Percentiles rank a stretch among this genome's conserved stretches.
These are phyloP conservation scores for Mycteria americana DNA, from an alignment of 2,797 vertebrate species.

Conservation along the genomic window DNA sequence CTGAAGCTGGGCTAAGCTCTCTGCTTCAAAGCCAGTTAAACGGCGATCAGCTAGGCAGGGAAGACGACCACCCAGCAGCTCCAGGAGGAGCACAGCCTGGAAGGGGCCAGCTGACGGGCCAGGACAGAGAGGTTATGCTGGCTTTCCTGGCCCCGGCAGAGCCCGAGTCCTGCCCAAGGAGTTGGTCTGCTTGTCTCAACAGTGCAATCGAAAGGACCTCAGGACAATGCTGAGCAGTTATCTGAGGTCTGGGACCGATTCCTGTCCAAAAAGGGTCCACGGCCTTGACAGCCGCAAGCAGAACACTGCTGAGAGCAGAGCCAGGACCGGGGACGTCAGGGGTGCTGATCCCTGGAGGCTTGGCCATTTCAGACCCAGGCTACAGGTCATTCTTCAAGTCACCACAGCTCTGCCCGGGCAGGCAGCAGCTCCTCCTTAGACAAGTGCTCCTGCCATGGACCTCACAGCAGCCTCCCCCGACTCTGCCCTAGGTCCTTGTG, in stretches of 20 bases:
- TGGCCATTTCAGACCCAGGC: not conserved
- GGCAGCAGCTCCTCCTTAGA: not conserved
- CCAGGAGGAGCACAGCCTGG: not conserved
- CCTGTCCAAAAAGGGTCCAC: not conserved
- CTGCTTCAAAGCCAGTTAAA: not conserved
- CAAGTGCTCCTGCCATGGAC: not conserved
- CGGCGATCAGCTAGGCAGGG: not conserved
- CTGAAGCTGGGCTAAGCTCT: not conserved
- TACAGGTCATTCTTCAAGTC: fast-evolving
- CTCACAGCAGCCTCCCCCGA: not conserved
- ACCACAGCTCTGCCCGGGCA: not conserved
- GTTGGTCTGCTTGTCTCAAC: not conserved
- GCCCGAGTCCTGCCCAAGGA: not conserved
- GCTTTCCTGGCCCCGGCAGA: no score
- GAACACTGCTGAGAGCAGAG: not conserved
- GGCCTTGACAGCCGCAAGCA: not conserved
- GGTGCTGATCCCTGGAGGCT: not conserved
- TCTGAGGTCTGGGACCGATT: no score
- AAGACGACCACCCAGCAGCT: not conserved
- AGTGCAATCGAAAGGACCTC: not conserved
- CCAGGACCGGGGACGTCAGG: not conserved
- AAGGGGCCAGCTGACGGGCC: not conserved
- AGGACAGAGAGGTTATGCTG: not conserved
- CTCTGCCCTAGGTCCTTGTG: not conserved
- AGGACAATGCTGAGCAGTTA: not conserved